phyloP scores from a whole-genome alignment of 2,888 invertebrate species.

The Seira ritae region DNA sequence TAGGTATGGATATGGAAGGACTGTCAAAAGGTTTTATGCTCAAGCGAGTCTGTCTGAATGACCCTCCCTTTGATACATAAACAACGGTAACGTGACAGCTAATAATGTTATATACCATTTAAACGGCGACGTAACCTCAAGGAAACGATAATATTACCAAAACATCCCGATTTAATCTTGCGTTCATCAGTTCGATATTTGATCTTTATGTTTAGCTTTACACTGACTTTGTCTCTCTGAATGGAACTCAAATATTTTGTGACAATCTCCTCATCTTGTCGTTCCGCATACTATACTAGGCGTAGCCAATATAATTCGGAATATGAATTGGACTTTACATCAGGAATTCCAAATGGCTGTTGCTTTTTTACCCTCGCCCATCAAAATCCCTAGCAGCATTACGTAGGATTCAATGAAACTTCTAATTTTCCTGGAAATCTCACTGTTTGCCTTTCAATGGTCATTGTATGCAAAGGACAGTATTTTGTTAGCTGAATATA shows the following conservation, averaged over 20 bases:
- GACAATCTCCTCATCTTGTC: no score
- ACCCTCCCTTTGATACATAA: slow-evolving; percentile 24
- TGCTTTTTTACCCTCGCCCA: not conserved
- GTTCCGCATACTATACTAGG: no score
- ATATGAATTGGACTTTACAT: not conserved
- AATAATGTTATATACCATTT: slow-evolving; percentile 23
- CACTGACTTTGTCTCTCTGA: no score
- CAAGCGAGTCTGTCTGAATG: not conserved
- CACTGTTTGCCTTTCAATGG: not conserved
- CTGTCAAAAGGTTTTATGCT: not conserved
- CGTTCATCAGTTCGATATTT: slow-evolving; percentile 25
- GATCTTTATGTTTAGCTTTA: slow-evolving; percentile 19
- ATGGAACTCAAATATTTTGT: no score
- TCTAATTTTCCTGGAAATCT: not conserved
- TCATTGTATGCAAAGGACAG: not conserved
- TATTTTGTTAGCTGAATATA: not conserved
- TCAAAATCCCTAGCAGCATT: not conserved
- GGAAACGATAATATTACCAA: not conserved
- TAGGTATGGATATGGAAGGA: not conserved
- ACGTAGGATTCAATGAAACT: not conserved
- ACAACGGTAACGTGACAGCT: slow-evolving; percentile 38
- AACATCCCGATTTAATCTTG: slow-evolving; percentile 36
- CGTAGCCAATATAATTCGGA: no score
- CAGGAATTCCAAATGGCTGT: not conserved
- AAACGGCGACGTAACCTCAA: not conserved